Conservation (phyloP, 2,888 invertebrate species). For the Escarpia spicata region DNA sequence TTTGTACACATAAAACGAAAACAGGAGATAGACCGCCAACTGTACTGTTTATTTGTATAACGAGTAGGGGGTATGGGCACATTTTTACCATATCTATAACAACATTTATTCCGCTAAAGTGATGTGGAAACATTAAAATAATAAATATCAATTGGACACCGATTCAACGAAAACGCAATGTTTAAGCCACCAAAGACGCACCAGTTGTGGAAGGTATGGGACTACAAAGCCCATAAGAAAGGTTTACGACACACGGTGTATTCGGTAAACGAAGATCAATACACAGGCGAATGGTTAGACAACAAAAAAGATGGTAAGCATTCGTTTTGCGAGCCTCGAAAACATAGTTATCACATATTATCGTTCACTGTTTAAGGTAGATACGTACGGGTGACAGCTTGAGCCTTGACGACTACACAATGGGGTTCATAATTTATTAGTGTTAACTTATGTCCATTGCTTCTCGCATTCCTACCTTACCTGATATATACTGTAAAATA, state of each 20-base stretch:
- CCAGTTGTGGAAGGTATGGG: slow-evolving; percentile 64
- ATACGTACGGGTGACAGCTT: not conserved
- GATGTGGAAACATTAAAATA: not conserved
- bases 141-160: not conserved
- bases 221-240: slow-evolving; percentile 63
- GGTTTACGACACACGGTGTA: slow-evolving; percentile 64
- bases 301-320: slow-evolving; percentile 64
- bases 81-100: not conserved
- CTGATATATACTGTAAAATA: too few relatives aligned
- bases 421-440: too few relatives aligned
- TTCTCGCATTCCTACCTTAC: too few relatives aligned
- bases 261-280: slow-evolving; percentile 65
- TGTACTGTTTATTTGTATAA: not conserved
- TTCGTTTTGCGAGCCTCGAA: not conserved
- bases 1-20: not conserved
- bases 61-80: not conserved
- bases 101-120: not conserved
- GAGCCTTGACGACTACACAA: not conserved
- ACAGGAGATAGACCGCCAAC: not conserved
- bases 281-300: slow-evolving; percentile 65
- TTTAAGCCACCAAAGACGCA: slow-evolving; percentile 27
- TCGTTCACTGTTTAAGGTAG: not conserved
- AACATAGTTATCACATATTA: not conserved
- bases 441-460: too few relatives aligned
- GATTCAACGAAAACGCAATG: slow-evolving; percentile 17